Conservation (phyloP, 2,113 vertebrate species). For the Acrocephalus kingi region DNA sequence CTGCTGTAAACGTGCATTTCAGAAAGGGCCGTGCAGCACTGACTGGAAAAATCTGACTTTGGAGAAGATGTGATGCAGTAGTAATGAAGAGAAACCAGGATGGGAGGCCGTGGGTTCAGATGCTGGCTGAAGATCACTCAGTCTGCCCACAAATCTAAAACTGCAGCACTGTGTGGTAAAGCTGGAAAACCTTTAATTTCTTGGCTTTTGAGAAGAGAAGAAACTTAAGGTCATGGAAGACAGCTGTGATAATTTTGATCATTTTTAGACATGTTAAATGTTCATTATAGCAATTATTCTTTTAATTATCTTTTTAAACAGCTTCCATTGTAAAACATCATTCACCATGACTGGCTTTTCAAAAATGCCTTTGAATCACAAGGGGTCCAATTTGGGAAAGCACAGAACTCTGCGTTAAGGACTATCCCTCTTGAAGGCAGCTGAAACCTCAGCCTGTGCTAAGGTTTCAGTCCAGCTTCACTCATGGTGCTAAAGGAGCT, state of each 20-base stretch:
- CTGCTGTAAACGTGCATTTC: conserved; percentile 48
- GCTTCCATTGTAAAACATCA: neutral
- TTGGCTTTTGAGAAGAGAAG: conserved; percentile 54
- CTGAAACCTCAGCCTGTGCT: neutral
- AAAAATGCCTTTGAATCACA: conserved; percentile 15
- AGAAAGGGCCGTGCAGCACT: conserved; percentile 16
- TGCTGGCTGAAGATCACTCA: conserved; percentile 65
- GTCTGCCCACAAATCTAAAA: conserved; percentile 69
- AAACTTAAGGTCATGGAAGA: conserved; percentile 52
- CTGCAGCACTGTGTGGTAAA: conserved; percentile 38
- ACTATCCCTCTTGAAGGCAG: neutral
- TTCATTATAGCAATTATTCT: conserved; percentile 30
- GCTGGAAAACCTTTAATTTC: conserved; percentile 64
- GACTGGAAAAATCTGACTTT: conserved; percentile 38
- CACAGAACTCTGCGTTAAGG: neutral
- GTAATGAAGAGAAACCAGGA: conserved; percentile 48
- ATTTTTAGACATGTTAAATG: neutral
- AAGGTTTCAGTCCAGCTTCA: neutral
- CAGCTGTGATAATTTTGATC: conserved; percentile 27
- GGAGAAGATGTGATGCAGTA: neutral
- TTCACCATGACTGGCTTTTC: neutral
- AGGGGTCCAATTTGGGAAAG: neutral
- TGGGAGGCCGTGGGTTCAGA: conserved; percentile 20
- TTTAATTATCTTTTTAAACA: conserved; percentile 27
- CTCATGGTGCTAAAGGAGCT: neutral